These are phyloP conservation scores for Chironex yamaguchii DNA, from an alignment of 30 jellyfish, hydroid and myxozoan species.

Conservation along the genomic window DNA sequence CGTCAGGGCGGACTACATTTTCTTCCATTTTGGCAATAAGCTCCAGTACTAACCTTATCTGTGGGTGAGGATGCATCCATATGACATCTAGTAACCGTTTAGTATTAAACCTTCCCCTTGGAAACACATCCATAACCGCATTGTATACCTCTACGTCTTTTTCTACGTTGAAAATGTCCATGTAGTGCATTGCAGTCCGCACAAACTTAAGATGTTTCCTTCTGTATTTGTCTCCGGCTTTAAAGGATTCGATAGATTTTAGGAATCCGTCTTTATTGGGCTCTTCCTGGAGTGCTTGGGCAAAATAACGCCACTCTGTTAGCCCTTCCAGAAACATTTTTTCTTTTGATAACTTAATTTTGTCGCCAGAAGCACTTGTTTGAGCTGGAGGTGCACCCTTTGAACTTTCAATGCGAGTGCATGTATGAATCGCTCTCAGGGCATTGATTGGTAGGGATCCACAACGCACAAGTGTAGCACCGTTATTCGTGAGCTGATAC, in stretches of 20 bases:
- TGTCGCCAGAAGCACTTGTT: no score
- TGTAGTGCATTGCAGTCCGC: constrained; percentile 77
- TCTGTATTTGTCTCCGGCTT: constrained; percentile 58
- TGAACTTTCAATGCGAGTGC: no score
- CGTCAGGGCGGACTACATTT: constrained; percentile 86
- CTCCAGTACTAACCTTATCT: constrained; percentile 85
- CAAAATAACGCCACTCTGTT: no score
- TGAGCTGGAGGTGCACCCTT: no score
- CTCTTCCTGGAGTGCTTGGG: constrained; percentile 44
- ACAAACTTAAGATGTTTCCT: constrained; percentile 89
- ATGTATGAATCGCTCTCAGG: no score
- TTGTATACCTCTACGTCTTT: constrained; percentile 85
- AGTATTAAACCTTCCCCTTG: constrained; percentile 77
- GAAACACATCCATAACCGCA: constrained; percentile 83
- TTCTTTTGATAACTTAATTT: no score
- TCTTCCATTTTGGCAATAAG: constrained; percentile 91
- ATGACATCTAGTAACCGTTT: constrained; percentile 82
- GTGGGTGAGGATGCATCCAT: constrained; percentile 98
- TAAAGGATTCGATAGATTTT: constrained; percentile 54
- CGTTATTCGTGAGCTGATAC: no score
- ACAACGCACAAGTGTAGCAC: no score
- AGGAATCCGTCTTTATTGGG: constrained; percentile 75
- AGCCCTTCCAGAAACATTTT: no score
- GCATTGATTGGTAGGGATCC: no score
- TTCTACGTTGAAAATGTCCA: constrained; percentile 78